Percentiles rank a stretch among this genome's conserved stretches.
Conservation (phyloP, 1,140 invertebrate species). For the Matsumurasca onukii region DNA sequence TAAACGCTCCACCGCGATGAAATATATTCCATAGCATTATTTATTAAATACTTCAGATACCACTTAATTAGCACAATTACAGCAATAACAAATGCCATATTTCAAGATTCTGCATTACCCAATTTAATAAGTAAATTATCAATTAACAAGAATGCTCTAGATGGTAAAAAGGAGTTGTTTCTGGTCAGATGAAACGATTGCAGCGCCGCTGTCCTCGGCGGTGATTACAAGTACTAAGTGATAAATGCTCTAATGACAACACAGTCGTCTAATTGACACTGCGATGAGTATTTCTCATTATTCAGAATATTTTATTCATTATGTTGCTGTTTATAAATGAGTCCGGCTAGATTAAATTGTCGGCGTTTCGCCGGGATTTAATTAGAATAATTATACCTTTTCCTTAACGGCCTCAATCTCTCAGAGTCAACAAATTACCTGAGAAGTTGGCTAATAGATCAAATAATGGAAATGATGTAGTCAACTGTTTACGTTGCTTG, state of each 20-base stretch:
- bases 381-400: conserved; percentile 25
- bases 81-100: too few relatives aligned
- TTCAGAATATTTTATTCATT: conserved; percentile 16
- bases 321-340: background rate
- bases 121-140: too few relatives aligned
- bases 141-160: too few relatives aligned
- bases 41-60: too few relatives aligned
- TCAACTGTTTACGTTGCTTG: too few relatives aligned
- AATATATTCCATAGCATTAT: too few relatives aligned
- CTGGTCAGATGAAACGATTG: too few relatives aligned
- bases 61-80: too few relatives aligned
- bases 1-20: too few relatives aligned
- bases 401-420: background rate
- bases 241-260: conserved; percentile 5
- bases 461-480: too few relatives aligned
- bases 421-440: background rate
- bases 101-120: too few relatives aligned
- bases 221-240: background rate
- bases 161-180: background rate
- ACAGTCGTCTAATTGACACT: conserved; percentile 12
- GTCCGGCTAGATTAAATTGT: conserved; percentile 15
- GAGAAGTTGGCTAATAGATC: too few relatives aligned
- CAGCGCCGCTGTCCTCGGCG: background rate
- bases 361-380: background rate
- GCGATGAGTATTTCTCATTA: conserved; percentile 14